Evolutionary conservation across 2,797 vertebrate species (phyloP), one percentile per base, ranked within the genome.

Genomic region (Phrynocephalus vlangalii): DNA sequence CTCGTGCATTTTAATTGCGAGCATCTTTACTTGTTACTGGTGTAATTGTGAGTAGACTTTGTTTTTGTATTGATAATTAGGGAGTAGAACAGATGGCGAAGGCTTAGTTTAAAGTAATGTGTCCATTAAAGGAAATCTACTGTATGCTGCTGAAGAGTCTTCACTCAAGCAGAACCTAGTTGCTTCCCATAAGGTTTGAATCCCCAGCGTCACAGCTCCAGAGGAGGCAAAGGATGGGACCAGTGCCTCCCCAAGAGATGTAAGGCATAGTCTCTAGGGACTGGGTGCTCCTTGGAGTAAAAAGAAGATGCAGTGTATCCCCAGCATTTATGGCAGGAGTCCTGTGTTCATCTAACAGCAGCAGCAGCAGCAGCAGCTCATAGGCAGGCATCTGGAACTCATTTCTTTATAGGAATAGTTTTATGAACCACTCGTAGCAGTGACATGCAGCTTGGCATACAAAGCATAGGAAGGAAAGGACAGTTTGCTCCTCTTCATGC

Each of bases 41-140:
- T 95, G 95, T 96, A 95, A 95, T 95, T 95, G 94, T 96, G 95
- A 95, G 94, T 95, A 95, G 95, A 95, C 94, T 96, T 95, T 96
- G 95, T 94, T 95, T 95, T 96, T 96, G 95, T 96, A 95, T 95
- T 95, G 95, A 96, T 96, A 96, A 96, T 96, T 96, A 96, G 95
- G 92, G 94, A 95, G 92, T 92, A 91, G 93, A 96, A 94, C 95
- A 96, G 95, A 96, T 96, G 95, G 95, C 0, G 89, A 90, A 96
- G 95, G 94, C 95, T 96, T 95, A 95, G 94, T 96, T 96, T 95
- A 95, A 96, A 96, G 95, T 96, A 96, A 96, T 95, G 94, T 94
- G 94, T 95, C 95, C 95, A 95, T 96, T 96, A 96, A 95, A 95
- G 94, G 94, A 94, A 96, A 96, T 94, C 95, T 96, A 95, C 94